These are phyloP conservation scores for Odobenus rosmarus DNA, from an alignment of 2,113 vertebrate species.

Conservation along the genomic window DNA sequence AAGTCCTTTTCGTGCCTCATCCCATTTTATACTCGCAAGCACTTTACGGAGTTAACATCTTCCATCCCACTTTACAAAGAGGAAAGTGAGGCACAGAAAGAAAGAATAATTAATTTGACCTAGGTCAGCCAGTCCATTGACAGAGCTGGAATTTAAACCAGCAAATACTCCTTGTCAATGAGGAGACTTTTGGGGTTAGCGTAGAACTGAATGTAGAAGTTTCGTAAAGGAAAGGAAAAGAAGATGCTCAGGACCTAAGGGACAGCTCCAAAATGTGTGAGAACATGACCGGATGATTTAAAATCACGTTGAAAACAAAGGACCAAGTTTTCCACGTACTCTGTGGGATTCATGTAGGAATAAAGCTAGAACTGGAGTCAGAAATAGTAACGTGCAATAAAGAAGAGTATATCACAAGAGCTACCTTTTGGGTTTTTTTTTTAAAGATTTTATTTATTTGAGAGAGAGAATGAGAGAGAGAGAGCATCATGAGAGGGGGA, in stretches of 20 bases:
- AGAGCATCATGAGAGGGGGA: too few relatives aligned
- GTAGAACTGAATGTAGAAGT: background rate
- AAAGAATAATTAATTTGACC: background rate
- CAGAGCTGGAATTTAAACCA: background rate
- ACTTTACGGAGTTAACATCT: background rate
- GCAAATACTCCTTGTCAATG: background rate
- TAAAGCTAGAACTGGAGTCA: background rate
- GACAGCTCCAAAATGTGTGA: background rate
- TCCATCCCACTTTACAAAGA: background rate
- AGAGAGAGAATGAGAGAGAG: too few relatives aligned
- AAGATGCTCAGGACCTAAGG: background rate
- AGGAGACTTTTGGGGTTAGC: background rate
- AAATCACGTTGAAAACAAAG: background rate
- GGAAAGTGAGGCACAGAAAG: background rate
- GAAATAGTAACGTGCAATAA: background rate
- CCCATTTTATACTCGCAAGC: background rate
- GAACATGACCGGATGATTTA: background rate
- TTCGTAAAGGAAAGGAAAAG: background rate
- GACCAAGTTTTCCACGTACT: background rate
- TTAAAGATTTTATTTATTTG: too few relatives aligned
- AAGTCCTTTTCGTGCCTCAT: background rate
- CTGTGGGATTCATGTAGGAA: background rate
- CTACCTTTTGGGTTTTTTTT: background rate
- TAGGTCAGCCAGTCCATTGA: background rate
- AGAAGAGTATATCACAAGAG: fast-evolving